Evolutionary conservation across 2,888 invertebrate genomes (phyloP).

Genomic region (Drosophila tanythrix): DNA sequence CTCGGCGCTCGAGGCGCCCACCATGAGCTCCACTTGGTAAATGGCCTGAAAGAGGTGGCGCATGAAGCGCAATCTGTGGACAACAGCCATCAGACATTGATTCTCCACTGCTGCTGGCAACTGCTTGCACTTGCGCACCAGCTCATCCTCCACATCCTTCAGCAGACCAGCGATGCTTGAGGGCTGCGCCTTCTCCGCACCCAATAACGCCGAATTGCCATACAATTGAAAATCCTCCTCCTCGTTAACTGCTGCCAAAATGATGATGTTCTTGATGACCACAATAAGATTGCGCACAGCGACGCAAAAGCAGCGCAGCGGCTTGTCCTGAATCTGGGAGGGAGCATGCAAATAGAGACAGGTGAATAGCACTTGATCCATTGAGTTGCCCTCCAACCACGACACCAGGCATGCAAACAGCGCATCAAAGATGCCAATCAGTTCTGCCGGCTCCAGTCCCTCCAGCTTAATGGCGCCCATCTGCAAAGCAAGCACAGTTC

Average conservation of each 20-base stretch:
- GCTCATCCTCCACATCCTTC: conserved; percentile 94
- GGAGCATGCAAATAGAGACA: conserved; percentile 98
- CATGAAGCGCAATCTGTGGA: conserved; percentile 93
- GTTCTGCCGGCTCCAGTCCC: conserved; percentile 90
- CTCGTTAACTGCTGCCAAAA: conserved; percentile 94
- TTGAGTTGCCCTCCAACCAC: conserved; percentile 98
- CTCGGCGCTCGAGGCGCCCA: conserved; percentile 86
- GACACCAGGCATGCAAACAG: conserved; percentile 97
- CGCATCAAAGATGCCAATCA: conserved; percentile 97
- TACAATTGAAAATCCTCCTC: conserved; percentile 98
- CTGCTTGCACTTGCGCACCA: conserved; percentile 88
- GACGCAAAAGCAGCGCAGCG: conserved; percentile 93
- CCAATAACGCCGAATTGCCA: conserved; percentile 93
- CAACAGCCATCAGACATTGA: conserved; percentile 87
- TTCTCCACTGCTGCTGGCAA: conserved; percentile 86
- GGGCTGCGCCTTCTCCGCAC: conserved; percentile 88
- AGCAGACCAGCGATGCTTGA: conserved; percentile 93
- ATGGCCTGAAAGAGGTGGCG: conserved; percentile 94
- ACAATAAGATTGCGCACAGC: conserved; percentile 95
- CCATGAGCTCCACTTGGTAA: conserved; percentile 77
- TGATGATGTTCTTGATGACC: conserved; percentile 94
- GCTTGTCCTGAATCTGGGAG: conserved; percentile 91
- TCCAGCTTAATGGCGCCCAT: conserved; percentile 91
- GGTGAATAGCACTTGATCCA: conserved; percentile 98
- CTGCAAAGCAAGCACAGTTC: conserved; percentile 82